Base-by-base conservation (phyloP, 2,113 vertebrate species). In the Alaudala cheleensis region DNA sequence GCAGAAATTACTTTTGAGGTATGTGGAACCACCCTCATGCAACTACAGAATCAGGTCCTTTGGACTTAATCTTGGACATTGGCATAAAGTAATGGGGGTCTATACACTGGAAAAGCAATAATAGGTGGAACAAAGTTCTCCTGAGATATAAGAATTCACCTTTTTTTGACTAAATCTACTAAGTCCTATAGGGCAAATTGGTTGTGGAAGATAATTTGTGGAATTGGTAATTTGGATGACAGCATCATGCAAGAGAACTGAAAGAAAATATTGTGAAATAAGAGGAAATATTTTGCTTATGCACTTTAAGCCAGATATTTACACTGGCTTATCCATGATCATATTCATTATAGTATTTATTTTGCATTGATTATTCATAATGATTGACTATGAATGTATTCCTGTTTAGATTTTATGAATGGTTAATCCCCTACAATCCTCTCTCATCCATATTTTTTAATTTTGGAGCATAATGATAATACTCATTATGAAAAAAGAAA, bases 261-360 rank as follows among this genome's bases (percentile, higher is more conserved):
- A 84, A 78, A 49, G 22, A 92, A 93, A 86, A 78, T 34, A 54
- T 70, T 39, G 6, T 88, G 57, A 84, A 89, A 93, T 60, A 76
- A 74, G 50, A 67, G 31, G 10, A 71, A 89, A 7, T 42, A 33
- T 88, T 93, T 88, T 64, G 39, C 47, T n/a, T 81, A 58, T 5
- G 9, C 5, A 31, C 20, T 86, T 71, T 71, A 92, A 86, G 24
- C 33, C 47, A 86, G 51, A 73, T 62, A n/a, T 86, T 92, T 94
- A 64, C 56, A 71, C 24, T 93, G 76, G 21, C 4, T 83, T 81
- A 81, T 82, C 69, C 57, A 61, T 86, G 72, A 77, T 61, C 2
- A 54, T 42, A 14, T 58, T 88, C 33, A 84, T 93, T 89, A 90
- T 74, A 86, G 39, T 88, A 74, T 94, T 93, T 92, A 88, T 93